Percentiles rank a stretch among this genome's conserved stretches.
These are phyloP conservation scores for Drosophila histrio DNA, from an alignment of 2,888 invertebrate genomes.

Conservation along the genomic window DNA sequence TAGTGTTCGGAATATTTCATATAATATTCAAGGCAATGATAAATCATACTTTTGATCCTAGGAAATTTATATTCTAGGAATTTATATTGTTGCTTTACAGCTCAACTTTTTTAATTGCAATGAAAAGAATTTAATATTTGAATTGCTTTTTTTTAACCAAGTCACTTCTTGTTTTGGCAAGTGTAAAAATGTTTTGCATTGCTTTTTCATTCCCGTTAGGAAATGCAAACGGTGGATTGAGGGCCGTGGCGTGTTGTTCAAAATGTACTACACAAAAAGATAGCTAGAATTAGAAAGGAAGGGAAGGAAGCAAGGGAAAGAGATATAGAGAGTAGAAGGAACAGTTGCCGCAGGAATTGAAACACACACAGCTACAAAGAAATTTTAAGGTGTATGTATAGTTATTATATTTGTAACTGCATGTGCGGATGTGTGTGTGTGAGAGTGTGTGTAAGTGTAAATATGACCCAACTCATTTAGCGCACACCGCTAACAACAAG, in stretches of 20 bases:
- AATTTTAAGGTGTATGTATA: background rate
- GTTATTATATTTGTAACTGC: slow-evolving; percentile 14
- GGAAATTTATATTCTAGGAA: background rate
- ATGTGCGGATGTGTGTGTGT: background rate
- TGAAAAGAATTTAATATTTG: background rate
- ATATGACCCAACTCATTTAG: slow-evolving; percentile 64
- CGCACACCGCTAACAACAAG: slow-evolving; percentile 30
- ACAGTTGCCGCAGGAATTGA: slow-evolving; percentile 25
- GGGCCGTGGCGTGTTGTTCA: background rate
- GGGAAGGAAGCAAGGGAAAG: slow-evolving; percentile 8
- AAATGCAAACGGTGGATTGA: slow-evolving; percentile 2
- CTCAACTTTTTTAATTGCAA: background rate
- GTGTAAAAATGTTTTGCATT: slow-evolving; percentile 31
- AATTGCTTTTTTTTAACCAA: background rate
- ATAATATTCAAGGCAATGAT: background rate
- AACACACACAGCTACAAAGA: background rate
- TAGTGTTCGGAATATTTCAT: background rate
- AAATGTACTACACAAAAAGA: slow-evolving; percentile 30
- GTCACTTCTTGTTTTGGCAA: slow-evolving; percentile 3
- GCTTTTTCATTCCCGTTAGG: slow-evolving; percentile 30
- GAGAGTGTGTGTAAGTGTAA: slow-evolving; percentile 10
- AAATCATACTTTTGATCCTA: background rate
- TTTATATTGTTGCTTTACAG: background rate
- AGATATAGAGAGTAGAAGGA: slow-evolving; percentile 15
- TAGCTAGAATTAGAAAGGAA: background rate